A percentile compares a stretch with the other conserved stretches of the same genome.
phyloP scores from a whole-genome alignment of 2,113 vertebrate species.

The Bufo gargarizans region DNA sequence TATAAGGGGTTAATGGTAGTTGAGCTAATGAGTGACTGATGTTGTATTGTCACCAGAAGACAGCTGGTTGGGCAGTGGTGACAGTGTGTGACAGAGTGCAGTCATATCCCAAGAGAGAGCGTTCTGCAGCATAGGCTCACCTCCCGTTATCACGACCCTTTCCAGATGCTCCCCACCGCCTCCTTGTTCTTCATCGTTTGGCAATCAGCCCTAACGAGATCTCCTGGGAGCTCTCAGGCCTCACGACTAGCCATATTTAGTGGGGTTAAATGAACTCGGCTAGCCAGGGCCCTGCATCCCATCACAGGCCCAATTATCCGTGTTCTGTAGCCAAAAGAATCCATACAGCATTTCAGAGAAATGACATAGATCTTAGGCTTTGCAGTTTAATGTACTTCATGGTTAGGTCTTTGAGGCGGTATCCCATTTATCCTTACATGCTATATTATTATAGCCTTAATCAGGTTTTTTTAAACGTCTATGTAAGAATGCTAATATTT shows the following conservation, averaged over 20 bases:
- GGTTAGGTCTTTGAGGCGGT: not conserved
- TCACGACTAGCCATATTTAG: conserved; percentile 95
- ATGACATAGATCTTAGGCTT: not conserved
- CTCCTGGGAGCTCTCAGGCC: conserved; percentile 92
- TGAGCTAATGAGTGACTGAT: conserved; percentile 60
- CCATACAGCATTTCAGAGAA: conserved; percentile 13
- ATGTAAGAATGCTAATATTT: not conserved
- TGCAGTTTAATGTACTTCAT: not conserved
- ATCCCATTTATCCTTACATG: not conserved
- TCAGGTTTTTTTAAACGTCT: not conserved
- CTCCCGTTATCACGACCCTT: conserved; percentile 86
- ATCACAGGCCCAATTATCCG: conserved; percentile 53
- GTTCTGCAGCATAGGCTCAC: conserved; percentile 83
- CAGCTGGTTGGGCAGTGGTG: conserved; percentile 89
- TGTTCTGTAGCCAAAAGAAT: conserved; percentile 42
- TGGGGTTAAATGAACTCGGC: conserved; percentile 84
- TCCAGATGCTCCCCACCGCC: conserved; percentile 91
- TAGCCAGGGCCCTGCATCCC: conserved; percentile 36
- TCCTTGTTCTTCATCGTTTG: conserved; percentile 97
- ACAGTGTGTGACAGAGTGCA: conserved; percentile 91
- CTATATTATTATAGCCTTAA: not conserved
- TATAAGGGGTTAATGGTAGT: conserved; percentile 34
- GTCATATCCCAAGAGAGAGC: conserved; percentile 81
- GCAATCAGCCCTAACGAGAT: conserved; percentile 99
- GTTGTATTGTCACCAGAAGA: conserved; percentile 62